Conservation (phyloP, 2,113 vertebrate species). For the Muntiacus reevesi region DNA sequence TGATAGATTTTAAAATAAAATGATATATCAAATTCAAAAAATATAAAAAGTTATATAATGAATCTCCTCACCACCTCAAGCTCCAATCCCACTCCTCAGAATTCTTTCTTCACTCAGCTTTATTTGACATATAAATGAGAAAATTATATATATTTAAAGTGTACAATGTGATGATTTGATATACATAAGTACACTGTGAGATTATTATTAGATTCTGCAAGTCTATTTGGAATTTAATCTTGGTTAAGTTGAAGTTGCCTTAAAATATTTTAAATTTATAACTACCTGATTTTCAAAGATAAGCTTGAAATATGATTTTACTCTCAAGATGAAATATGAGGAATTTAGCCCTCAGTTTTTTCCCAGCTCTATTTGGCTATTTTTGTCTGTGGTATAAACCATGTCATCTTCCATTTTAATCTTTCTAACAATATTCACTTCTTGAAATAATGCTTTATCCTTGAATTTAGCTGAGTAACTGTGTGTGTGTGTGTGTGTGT, state of each 20-base stretch:
- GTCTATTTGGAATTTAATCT: neutral
- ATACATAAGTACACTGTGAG: neutral
- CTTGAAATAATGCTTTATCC: slow-evolving; percentile 3
- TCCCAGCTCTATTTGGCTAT: neutral
- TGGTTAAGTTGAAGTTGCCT: neutral
- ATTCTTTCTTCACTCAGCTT: neutral
- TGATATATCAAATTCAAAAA: neutral
- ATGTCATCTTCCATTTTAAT: slow-evolving; percentile 3
- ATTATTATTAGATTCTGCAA: neutral
- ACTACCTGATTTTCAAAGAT: slow-evolving; percentile 12
- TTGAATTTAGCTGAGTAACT: neutral
- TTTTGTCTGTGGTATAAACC: slow-evolving; percentile 23
- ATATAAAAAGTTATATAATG: neutral
- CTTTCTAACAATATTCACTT: slow-evolving; percentile 1
- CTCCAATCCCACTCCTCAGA: neutral
- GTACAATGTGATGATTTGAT: neutral
- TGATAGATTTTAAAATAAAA: neutral
- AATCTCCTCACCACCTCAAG: neutral
- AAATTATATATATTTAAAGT: neutral
- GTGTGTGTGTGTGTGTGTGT: neutral
- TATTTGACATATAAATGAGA: neutral
- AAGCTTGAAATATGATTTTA: slow-evolving; percentile 20
- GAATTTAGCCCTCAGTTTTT: neutral
- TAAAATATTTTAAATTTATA: slow-evolving; percentile 18
- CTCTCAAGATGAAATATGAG: neutral